phyloP scores from a whole-genome alignment of 2,888 invertebrate species.

The Philopedon plagiatum region DNA sequence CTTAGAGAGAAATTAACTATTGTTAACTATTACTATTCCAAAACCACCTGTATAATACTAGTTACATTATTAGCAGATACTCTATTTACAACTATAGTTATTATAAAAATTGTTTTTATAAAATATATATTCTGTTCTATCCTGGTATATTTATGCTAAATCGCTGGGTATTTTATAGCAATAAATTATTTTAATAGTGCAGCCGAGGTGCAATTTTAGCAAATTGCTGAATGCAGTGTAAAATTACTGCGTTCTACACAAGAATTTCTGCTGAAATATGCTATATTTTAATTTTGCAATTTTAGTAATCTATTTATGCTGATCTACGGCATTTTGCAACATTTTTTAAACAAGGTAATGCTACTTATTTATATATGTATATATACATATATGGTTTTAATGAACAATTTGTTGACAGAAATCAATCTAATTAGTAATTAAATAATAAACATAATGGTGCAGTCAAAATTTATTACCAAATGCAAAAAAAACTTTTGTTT shows the following conservation, averaged over 20 bases:
- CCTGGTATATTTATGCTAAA: slow-evolving; percentile 8
- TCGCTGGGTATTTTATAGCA: neutral
- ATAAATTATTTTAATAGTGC: slow-evolving; percentile 14
- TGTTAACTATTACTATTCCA: too few relatives aligned
- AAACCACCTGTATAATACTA: too few relatives aligned
- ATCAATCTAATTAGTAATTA: too few relatives aligned
- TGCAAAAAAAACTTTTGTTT: too few relatives aligned
- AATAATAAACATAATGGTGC: too few relatives aligned
- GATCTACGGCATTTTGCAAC: slow-evolving; percentile 14
- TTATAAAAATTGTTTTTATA: neutral
- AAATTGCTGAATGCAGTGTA: neutral
- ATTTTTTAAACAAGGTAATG: too few relatives aligned
- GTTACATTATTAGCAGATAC: too few relatives aligned
- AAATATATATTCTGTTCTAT: neutral
- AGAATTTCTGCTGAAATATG: slow-evolving; percentile 12
- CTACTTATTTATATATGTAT: too few relatives aligned
- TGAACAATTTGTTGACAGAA: too few relatives aligned
- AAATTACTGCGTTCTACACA: slow-evolving; percentile 4
- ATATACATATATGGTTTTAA: too few relatives aligned
- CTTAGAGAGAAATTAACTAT: too few relatives aligned
- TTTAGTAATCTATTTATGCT: neutral
- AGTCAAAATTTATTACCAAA: too few relatives aligned
- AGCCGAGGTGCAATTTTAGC: slow-evolving; percentile 1
- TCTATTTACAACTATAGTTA: neutral
- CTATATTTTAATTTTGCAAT: slow-evolving; percentile 8